Base-by-base conservation (phyloP, 2,888 invertebrate genomes). In the Netelia inedita region DNA sequence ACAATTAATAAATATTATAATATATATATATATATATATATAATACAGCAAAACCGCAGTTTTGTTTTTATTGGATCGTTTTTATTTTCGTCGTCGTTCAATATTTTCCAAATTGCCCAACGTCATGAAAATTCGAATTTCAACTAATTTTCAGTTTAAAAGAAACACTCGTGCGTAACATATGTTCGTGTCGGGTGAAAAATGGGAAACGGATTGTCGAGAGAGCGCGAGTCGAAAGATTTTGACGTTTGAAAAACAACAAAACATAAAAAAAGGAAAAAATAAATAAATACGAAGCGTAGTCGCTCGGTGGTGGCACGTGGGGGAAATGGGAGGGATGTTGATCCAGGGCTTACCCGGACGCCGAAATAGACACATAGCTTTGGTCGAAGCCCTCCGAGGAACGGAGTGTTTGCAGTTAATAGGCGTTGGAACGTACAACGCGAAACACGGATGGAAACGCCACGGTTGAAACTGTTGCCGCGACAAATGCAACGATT, bases 401-500 rank as follows among this genome's bases (percentile, higher is more conserved):
- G 72, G 78, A 43, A 28, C 55, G 55, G 43, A 35, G 50, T 19
- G 23, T 19, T 55, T 28, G 23, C 71, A 73, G 75, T 53, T 76
- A 71, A 74, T 85, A 75, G 35, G 65, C 86, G 80, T 87, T 89
- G 88, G 65, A 53, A 65, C 66, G 35, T 55, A 71, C 55, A 41
- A 53, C 65, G 65, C 59, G 71, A 79, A 69, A 69, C 72, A 81
- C 82, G 75, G 85, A 82, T 81, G 74, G 80, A 85, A 82, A 79
- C 53, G 76, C 86, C 87, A 74, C 87, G 86, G 68, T 28, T 71
- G 23, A 65, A 53, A 68, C 59, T 69, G 41, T 46, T 69, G 71
- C 59, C 86, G 75, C 75, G 79, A 90, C 90, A 89, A 89, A 92
- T 91, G 89, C 89, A 90, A 88, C 92, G 88, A 92, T 92, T 90